These are phyloP conservation scores for Pangasius sanitwongsei DNA, from an alignment of 2,797 vertebrate species.

Conservation along the genomic window DNA sequence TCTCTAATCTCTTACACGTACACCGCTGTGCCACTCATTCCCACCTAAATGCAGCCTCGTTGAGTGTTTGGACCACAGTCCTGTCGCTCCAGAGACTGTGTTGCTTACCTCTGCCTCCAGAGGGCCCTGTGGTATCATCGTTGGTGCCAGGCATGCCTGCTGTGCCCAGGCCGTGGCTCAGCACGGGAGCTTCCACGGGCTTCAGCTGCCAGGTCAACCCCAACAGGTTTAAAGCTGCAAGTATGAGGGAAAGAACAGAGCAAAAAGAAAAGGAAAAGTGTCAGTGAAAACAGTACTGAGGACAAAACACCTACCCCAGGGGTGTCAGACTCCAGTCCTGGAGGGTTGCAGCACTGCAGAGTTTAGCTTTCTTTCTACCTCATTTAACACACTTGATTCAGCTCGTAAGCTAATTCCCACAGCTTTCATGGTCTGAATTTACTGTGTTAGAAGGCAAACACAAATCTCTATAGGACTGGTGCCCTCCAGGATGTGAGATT, in stretches of 20 bases:
- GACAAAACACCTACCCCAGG: constrained; percentile 11
- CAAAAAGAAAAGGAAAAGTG: constrained; percentile 17
- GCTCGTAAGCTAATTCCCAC: neutral
- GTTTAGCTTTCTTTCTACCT: constrained; percentile 16
- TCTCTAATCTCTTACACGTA: neutral
- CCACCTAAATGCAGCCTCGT: neutral
- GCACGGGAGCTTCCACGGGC: constrained; percentile 83
- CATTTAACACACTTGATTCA: constrained; percentile 16
- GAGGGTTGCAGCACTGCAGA: constrained; percentile 12
- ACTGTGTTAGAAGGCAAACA: neutral
- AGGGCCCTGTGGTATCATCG: constrained; percentile 80
- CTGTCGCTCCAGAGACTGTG: constrained; percentile 15
- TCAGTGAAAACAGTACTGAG: constrained; percentile 28
- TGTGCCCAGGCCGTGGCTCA: constrained; percentile 82
- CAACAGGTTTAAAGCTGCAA: constrained; percentile 87
- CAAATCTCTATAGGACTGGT: neutral
- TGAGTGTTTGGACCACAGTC: neutral
- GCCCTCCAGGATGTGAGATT: neutral
- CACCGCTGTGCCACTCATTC: neutral
- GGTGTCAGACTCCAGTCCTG: constrained; percentile 19
- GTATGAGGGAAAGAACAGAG: constrained; percentile 63
- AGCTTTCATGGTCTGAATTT: neutral
- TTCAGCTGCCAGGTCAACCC: constrained; percentile 88
- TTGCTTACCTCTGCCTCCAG: constrained; percentile 85
- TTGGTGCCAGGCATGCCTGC: constrained; percentile 75